A percentile compares a stretch with the other conserved stretches of the same genome.
Evolutionary conservation across 2,113 vertebrate species (phyloP).

Genomic region (Boleophthalmus pectinirostris): DNA sequence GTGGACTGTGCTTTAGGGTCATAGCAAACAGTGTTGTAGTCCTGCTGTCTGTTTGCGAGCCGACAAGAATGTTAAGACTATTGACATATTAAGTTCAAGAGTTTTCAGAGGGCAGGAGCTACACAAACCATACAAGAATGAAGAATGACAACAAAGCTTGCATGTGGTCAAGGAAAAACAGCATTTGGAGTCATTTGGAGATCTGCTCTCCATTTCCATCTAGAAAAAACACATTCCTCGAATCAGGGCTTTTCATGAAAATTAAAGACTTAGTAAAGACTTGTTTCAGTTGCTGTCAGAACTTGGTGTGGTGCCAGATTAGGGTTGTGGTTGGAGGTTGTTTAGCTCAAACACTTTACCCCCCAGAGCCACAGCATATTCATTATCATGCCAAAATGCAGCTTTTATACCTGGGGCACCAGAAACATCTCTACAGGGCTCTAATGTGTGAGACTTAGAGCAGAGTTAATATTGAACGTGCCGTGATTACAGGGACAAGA

Average conservation of each 20-base stretch:
- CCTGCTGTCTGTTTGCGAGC: constrained; percentile 18
- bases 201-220: neutral
- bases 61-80: constrained; percentile 2
- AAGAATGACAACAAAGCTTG: constrained; percentile 2
- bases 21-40: constrained; percentile 22
- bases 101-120: neutral
- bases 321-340: neutral
- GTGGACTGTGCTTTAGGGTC: constrained; percentile 12
- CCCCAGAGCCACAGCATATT: neutral
- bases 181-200: neutral
- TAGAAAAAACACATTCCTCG: neutral
- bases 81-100: constrained; percentile 1
- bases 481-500: neutral
- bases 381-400: neutral
- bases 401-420: neutral
- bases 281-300: neutral
- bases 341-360: neutral
- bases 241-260: neutral
- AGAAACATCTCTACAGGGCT: neutral
- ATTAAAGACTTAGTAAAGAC: neutral
- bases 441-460: neutral
- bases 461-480: neutral
- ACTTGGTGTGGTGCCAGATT: constrained; percentile 1
- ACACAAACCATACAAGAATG: neutral
- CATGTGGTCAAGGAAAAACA: neutral